Conservation (phyloP, 2,888 invertebrate species). For the Elaeidobius kamerunicus region DNA sequence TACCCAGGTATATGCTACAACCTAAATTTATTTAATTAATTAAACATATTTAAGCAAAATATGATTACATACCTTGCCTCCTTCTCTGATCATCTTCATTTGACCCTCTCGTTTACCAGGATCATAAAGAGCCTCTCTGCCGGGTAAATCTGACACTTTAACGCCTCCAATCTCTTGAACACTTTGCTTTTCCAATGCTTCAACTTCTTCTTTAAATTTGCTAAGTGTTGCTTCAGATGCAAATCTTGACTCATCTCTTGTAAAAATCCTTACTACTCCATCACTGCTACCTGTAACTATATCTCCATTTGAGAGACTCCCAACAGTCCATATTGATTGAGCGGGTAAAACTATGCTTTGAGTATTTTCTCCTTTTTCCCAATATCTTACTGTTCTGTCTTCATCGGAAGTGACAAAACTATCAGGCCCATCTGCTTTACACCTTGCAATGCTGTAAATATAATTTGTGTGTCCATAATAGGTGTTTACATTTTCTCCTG, state of each 20-base stretch:
- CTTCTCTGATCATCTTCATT: constrained; percentile 77
- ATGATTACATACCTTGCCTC: constrained; percentile 52
- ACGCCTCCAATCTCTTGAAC: constrained; percentile 78
- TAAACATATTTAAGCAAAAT: background rate
- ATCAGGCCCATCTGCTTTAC: constrained; percentile 54
- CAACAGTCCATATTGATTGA: constrained; percentile 86
- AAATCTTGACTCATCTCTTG: constrained; percentile 64
- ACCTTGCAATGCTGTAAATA: constrained; percentile 71
- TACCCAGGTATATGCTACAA: constrained; percentile 83
- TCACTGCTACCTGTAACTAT: constrained; percentile 86
- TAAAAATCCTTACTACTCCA: constrained; percentile 83
- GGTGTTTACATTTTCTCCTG: constrained; percentile 72
- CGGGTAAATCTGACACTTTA: constrained; percentile 83
- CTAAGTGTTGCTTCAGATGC: constrained; percentile 63
- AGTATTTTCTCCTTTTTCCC: constrained; percentile 63
- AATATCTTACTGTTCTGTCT: constrained; percentile 80
- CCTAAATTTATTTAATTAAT: background rate
- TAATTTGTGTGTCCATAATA: constrained; percentile 85
- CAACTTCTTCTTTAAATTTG: constrained; percentile 71
- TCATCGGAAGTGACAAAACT: constrained; percentile 84
- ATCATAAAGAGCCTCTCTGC: constrained; percentile 69
- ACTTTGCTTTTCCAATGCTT: constrained; percentile 58
- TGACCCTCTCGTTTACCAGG: constrained; percentile 82
- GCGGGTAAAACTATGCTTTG: constrained; percentile 76
- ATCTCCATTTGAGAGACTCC: constrained; percentile 80